These are phyloP conservation scores for Andrena minutula DNA, from an alignment of 2,888 invertebrate genomes.

Conservation along the genomic window DNA sequence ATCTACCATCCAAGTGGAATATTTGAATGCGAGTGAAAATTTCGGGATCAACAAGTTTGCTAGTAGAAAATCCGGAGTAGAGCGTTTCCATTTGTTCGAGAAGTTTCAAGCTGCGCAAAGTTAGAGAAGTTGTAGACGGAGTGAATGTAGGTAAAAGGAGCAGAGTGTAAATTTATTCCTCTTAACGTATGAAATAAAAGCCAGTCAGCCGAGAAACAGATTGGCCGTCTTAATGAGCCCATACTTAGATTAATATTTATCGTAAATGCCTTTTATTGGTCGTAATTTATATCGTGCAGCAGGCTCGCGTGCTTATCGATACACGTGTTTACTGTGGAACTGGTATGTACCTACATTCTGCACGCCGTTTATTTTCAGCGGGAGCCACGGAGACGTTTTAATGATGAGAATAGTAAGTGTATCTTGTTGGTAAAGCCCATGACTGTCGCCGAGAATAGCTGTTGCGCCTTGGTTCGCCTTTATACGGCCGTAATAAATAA, in stretches of 20 bases:
- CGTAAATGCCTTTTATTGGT: constrained; percentile 48
- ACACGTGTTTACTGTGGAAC: constrained; percentile 43
- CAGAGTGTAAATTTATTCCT: constrained; percentile 36
- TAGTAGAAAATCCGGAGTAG: not conserved
- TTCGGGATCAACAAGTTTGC: not conserved
- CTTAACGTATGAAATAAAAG: constrained; percentile 12
- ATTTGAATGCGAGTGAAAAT: not conserved
- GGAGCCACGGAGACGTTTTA: constrained; percentile 59
- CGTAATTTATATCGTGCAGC: constrained; percentile 46
- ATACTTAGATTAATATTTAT: constrained; percentile 50
- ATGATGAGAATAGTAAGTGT: constrained; percentile 65
- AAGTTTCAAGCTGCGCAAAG: not conserved
- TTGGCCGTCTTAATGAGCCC: constrained; percentile 52
- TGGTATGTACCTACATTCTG: constrained; percentile 33
- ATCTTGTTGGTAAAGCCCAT: constrained; percentile 59
- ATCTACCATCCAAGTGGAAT: too few species aligned
- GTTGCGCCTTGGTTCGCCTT: constrained; percentile 60
- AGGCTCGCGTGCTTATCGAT: constrained; percentile 42
- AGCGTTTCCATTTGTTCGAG: too few species aligned
- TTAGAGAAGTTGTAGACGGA: not conserved
- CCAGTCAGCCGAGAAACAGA: constrained; percentile 23
- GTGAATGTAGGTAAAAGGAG: not conserved
- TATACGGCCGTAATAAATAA: constrained; percentile 72
- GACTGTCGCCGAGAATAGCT: constrained; percentile 66
- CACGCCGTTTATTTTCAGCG: constrained; percentile 43